Conservation (phyloP, 2,797 vertebrate species). For the Glossophaga mutica region DNA sequence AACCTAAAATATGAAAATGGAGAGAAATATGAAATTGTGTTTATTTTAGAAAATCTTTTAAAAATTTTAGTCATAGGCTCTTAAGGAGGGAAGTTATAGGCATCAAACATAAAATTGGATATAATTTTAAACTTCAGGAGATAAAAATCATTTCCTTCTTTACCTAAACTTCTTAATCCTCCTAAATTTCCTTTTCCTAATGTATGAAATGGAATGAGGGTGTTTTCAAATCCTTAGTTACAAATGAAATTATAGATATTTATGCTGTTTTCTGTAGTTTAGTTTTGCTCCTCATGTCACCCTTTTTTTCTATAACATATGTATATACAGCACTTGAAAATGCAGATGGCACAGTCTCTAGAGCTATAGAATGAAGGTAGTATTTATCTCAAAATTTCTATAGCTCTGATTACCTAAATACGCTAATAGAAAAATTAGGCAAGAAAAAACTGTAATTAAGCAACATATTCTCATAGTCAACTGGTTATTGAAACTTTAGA, state of each 20-base stretch:
- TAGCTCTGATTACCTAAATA: slow-evolving; percentile 71
- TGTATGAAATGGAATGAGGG: slow-evolving; percentile 31
- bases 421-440: slow-evolving; percentile 68
- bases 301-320: slow-evolving; percentile 37
- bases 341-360: slow-evolving; percentile 60
- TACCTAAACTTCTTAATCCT: slow-evolving; percentile 9
- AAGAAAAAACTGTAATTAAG: slow-evolving; percentile 41
- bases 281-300: slow-evolving; percentile 4
- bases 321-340: slow-evolving; percentile 44
- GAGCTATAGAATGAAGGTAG: slow-evolving; percentile 64
- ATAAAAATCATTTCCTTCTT: slow-evolving; percentile 11
- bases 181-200: neutral
- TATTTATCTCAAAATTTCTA: slow-evolving; percentile 70
- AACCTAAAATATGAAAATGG: neutral
- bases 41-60: neutral
- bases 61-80: neutral
- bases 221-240: slow-evolving; percentile 37
- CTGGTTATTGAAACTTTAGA: slow-evolving; percentile 8
- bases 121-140: slow-evolving; percentile 20
- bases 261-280: slow-evolving; percentile 49
- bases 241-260: slow-evolving; percentile 65
- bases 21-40: neutral
- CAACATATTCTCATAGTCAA: slow-evolving; percentile 31
- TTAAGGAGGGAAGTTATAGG: neutral
- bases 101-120: neutral